These are phyloP conservation scores for Fulmarus glacialis DNA, from an alignment of 2,113 vertebrate species.

Conservation along the genomic window DNA sequence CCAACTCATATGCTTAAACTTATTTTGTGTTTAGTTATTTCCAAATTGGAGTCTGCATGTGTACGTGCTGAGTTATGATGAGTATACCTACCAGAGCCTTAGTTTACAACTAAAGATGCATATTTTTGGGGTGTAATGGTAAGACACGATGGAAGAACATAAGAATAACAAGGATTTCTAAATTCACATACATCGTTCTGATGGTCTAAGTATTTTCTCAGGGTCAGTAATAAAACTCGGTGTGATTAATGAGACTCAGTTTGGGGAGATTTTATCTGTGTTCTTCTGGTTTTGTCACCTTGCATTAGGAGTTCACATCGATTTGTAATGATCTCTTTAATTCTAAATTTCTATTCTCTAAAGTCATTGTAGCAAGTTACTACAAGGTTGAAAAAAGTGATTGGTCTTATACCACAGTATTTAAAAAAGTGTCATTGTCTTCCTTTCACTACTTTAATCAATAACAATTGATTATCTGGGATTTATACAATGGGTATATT, in stretches of 20 bases:
- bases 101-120: neutral
- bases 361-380: neutral
- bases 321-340: neutral
- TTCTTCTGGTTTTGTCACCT: neutral
- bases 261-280: neutral
- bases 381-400: neutral
- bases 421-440: neutral
- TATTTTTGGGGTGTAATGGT: neutral
- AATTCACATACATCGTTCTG: neutral
- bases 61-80: neutral
- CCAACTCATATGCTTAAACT: neutral
- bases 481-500: neutral
- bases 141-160: neutral
- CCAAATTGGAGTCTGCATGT: neutral
- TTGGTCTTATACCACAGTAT: neutral
- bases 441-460: neutral
- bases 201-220: neutral
- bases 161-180: neutral
- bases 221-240: neutral
- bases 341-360: neutral
- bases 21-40: neutral
- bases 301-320: neutral
- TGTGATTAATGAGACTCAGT: neutral
- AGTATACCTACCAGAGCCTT: neutral
- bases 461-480: neutral